These are phyloP conservation scores for Scolopax rusticola DNA, from an alignment of 2,797 vertebrate genomes.

Conservation along the genomic window DNA sequence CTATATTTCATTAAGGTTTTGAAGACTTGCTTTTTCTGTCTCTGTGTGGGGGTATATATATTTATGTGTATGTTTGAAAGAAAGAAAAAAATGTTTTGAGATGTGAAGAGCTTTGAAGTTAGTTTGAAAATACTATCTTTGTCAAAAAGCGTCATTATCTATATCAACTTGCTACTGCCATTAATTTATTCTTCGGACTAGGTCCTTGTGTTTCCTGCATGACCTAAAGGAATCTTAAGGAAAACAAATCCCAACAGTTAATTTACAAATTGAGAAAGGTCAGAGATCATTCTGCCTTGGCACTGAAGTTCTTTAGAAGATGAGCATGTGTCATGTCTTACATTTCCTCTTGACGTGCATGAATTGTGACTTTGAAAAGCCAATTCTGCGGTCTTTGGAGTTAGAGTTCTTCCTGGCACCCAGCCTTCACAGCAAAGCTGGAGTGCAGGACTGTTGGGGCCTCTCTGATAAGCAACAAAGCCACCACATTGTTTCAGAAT, in stretches of 20 bases:
- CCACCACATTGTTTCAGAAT: not conserved
- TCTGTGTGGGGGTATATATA: not conserved
- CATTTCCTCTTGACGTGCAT: not conserved
- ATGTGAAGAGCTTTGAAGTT: not conserved
- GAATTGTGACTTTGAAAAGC: not conserved
- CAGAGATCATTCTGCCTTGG: not conserved
- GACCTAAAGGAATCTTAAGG: not conserved
- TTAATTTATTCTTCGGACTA: not conserved
- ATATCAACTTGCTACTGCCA: not conserved
- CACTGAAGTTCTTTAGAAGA: not conserved
- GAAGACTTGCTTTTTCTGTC: not conserved
- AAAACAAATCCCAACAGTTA: not conserved
- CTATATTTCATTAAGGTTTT: not conserved
- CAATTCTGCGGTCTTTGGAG: not conserved
- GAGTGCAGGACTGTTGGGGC: not conserved
- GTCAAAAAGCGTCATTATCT: not conserved
- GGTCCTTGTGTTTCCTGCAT: not conserved
- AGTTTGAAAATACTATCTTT: not conserved
- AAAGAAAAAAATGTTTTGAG: not conserved
- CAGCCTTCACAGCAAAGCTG: not conserved
- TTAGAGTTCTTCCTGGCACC: not conserved
- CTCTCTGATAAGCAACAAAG: not conserved
- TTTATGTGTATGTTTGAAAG: not conserved
- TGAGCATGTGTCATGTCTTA: not conserved
- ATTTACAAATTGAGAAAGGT: not conserved